Conservation (phyloP, 1,140 invertebrate genomes). For the Idris sp. region DNA sequence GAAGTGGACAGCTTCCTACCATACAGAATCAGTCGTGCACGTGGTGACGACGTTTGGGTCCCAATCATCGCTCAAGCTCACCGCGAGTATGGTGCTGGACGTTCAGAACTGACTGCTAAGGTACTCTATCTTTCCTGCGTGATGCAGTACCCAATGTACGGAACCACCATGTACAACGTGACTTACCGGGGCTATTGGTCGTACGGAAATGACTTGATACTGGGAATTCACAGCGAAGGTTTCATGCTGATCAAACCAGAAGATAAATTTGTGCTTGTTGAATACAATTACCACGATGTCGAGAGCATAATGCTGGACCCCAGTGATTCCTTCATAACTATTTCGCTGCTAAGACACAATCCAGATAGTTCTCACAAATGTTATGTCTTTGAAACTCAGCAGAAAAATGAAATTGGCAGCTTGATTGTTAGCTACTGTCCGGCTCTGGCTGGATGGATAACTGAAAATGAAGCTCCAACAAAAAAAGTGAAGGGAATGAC, state of each 20-base stretch:
- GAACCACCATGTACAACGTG: slow-evolving; percentile 94
- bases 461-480: slow-evolving; percentile 86
- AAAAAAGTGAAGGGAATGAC: slow-evolving; percentile 85
- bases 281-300: slow-evolving; percentile 92
- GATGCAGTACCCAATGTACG: slow-evolving; percentile 97
- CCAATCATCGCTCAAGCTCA: slow-evolving; percentile 92
- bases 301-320: slow-evolving; percentile 95
- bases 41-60: slow-evolving; percentile 89
- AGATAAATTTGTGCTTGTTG: slow-evolving; percentile 92
- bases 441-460: slow-evolving; percentile 89
- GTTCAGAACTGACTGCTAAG: slow-evolving; percentile 93
- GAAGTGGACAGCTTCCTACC: slow-evolving; percentile 90
- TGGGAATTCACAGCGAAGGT: slow-evolving; percentile 95
- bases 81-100: slow-evolving; percentile 92
- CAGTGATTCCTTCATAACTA: slow-evolving; percentile 93
- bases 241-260: slow-evolving; percentile 92
- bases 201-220: slow-evolving; percentile 84
- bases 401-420: slow-evolving; percentile 94
- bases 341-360: slow-evolving; percentile 83
- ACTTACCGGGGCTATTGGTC: slow-evolving; percentile 95
- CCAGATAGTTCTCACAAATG: slow-evolving; percentile 87
- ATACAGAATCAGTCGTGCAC: slow-evolving; percentile 85
- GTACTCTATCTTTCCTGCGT: slow-evolving; percentile 96
- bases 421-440: slow-evolving; percentile 95
- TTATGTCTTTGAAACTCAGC: slow-evolving; percentile 94